Base-by-base conservation (phyloP, 1,140 invertebrate species). In the Atta texana region DNA sequence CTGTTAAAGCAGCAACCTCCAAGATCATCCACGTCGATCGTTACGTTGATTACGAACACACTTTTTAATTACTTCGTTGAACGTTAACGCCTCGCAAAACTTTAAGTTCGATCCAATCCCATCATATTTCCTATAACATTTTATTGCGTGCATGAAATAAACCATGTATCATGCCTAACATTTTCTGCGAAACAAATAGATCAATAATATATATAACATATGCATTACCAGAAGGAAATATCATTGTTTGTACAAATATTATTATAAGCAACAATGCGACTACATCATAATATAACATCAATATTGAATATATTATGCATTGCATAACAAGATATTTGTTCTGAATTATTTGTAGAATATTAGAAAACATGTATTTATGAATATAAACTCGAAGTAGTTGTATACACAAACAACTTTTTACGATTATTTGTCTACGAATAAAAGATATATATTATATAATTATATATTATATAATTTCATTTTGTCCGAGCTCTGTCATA, bases 1-100 rank as follows among this genome's bases (percentile, higher is more conserved):
- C 89, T 78, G 86, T 90, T 90, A 90, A 87, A 90, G 85, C 66
- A 77, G 85, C 81, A 49, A 18, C 71, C 55, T 66, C 61, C 51
- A 89, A 89, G 88, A 87, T 90, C 88, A 34, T 24, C 31, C n/a
- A 24, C 28, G 34, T 74, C 55, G 80, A 84, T 84, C 55, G 80
- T 4, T 44, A 69, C 55, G 55, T 75, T 84, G 69, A 84, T 75
- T 63, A 84, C 69, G 12, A 51, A 75, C 63, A 80, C 63, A 80
- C 55, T 75, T 84, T 84, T 84, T 84, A 84, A 84, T 84, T 74
- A 74, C 69, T 75, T 82, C 39, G 44, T 24, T 3, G n/a, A 74
- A 44, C 12, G 24, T 49, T 57, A 61, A 74, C 24, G 55, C 39
- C 49, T 55, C 49, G 39, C 39, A 6, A 55, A 68, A 31, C 55